Evolutionary conservation across 2,888 invertebrate species (phyloP).

Genomic region (Orthosia gracilis): DNA sequence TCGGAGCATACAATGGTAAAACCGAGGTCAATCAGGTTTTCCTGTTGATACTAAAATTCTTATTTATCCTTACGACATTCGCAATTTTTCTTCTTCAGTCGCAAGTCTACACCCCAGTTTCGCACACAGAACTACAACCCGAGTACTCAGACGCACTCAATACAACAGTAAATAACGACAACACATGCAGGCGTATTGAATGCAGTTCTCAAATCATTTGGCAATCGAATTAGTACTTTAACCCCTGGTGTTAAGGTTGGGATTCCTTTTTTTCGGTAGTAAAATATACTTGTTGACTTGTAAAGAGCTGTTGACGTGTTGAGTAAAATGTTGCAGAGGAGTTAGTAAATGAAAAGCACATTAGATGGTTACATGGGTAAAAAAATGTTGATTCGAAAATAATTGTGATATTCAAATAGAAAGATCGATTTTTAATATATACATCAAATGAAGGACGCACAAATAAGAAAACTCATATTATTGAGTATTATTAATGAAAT

Average conservation of each 20-base stretch:
- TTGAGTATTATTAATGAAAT: no score
- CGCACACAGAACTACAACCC: conserved; percentile 43
- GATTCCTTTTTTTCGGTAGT: conserved; percentile 14
- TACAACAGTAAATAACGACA: conserved; percentile 61
- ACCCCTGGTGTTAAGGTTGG: conserved; percentile 47
- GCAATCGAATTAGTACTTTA: conserved; percentile 55
- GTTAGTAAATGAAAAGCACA: conserved; percentile 32
- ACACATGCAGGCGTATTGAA: conserved; percentile 55
- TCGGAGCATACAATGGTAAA: no score
- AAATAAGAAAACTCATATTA: no score
- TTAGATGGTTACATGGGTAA: no score
- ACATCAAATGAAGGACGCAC: no score
- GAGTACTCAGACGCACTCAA: conserved; percentile 75
- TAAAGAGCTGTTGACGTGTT: conserved; percentile 72
- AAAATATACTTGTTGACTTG: conserved; percentile 62
- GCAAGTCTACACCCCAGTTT: conserved; percentile 39
- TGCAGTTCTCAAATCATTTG: conserved; percentile 36
- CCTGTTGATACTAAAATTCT: no score
- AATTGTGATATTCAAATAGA: no score
- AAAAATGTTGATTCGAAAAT: no score
- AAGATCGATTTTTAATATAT: no score
- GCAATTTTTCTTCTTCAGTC: neutral
- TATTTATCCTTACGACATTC: neutral
- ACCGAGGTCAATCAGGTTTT: no score
- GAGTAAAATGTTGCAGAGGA: conserved; percentile 58